Conservation (phyloP, 2,888 invertebrate species). For the Ochropleura plecta region DNA sequence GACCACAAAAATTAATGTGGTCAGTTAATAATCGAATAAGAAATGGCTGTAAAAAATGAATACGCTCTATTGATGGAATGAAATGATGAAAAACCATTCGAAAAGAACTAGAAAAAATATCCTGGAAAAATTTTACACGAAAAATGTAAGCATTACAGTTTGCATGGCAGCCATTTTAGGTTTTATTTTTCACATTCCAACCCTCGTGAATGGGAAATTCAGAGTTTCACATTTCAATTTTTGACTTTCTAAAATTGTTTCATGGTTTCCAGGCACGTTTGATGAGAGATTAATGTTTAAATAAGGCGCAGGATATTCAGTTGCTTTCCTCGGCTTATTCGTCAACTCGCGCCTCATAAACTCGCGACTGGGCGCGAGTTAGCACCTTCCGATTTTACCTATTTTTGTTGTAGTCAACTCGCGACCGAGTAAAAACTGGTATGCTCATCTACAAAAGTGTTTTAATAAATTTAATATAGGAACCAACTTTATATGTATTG, state of each 20-base stretch:
- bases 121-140: constrained; percentile 2
- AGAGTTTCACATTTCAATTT: not conserved
- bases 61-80: not conserved
- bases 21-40: not conserved
- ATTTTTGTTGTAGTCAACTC: too few species aligned
- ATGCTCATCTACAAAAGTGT: too few species aligned
- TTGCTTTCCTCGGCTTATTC: too few species aligned
- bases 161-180: constrained; percentile 1
- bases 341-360: too few species aligned
- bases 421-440: too few species aligned
- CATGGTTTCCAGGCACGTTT: constrained; percentile 1
- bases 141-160: constrained; percentile 28
- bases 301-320: not conserved
- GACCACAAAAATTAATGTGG: not conserved
- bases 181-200: constrained; percentile 23
- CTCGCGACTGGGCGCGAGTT: too few species aligned
- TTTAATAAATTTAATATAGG: too few species aligned
- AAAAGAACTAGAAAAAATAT: not conserved
- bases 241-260: constrained; percentile 14
- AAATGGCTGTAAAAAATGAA: not conserved
- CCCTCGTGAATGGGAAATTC: not conserved
- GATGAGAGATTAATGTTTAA: not conserved
- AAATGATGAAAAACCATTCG: not conserved
- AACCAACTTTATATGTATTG: too few species aligned
- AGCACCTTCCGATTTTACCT: too few species aligned